Percentiles rank a stretch among this genome's conserved stretches.
Evolutionary conservation across 1,140 invertebrate genomes (phyloP).

Genomic region (Harpegnathos saltator): DNA sequence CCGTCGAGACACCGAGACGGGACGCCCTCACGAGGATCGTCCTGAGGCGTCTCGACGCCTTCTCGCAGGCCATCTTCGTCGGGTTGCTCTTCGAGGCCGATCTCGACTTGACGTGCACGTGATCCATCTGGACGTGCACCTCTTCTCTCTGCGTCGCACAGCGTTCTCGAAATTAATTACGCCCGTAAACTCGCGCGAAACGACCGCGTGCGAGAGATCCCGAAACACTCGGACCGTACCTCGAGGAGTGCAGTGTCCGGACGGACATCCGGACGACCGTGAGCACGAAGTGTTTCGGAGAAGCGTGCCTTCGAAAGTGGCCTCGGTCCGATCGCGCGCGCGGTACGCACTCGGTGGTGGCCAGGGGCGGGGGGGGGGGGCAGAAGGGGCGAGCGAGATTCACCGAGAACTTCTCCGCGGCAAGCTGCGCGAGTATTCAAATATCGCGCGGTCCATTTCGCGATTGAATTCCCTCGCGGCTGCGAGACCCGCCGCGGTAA

Average conservation of each 20-base stretch:
- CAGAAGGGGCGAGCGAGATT: background rate
- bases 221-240: conserved; percentile 3
- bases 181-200: background rate
- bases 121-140: conserved; percentile 73
- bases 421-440: conserved; percentile 43
- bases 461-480: conserved; percentile 42
- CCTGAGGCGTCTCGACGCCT: conserved; percentile 80
- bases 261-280: conserved; percentile 42
- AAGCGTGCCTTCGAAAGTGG: conserved; percentile 6
- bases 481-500: background rate
- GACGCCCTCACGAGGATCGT: conserved; percentile 82
- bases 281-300: background rate
- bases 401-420: conserved; percentile 20
- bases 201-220: background rate
- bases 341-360: conserved; percentile 34
- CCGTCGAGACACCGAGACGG: conserved; percentile 78
- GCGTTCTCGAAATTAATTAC: conserved; percentile 9
- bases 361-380: too few species aligned
- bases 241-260: background rate
- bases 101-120: conserved; percentile 80
- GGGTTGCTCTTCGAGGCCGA: conserved; percentile 78
- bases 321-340: conserved; percentile 40
- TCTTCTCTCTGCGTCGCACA: background rate
- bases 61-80: conserved; percentile 83
- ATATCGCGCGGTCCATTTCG: conserved; percentile 56